Evolutionary conservation across 2,113 vertebrate genomes (phyloP), one percentile per base, ranked within the genome.

Genomic region (Oophaga pumilio): DNA sequence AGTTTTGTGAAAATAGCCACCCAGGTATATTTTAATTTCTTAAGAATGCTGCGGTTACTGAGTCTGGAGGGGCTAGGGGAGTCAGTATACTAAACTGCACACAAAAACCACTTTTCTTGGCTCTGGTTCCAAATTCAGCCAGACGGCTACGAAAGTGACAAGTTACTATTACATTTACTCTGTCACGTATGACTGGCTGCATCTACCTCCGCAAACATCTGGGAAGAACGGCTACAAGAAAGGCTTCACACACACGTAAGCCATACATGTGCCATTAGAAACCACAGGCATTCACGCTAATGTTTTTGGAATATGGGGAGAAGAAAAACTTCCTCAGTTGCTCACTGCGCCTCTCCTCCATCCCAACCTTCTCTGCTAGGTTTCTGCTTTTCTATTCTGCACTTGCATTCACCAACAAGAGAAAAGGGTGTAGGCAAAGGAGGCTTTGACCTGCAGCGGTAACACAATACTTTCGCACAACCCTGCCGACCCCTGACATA

Each of bases 401-500:
- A 93, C 93, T 93, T 1, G 89, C 94, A 95, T 96, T 96, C 95
- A 96, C 94, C 93, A 91, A 93, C 91, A 53, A 93, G 93, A 96
- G 94, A 95, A 96, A 95, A 92, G 93, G 93, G 91, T 92, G 93
- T 93, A 93, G 91, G 93, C 92, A 94, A 87, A 92, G 94, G 93
- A 95, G 93, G 94, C 93, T 95, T 94, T 96, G 96, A 96, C 95
- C 94, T 95, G 95, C 96, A 97, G 96, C 95, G 97, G 96, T 96
- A 95, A 95, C 95, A 93, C 94, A 96, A 96, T 95, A 94, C 95
- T 95, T 95, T 95, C 94, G 93, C 94, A 93, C 93, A 96, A 95
- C 95, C 94, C 94, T 95, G 94, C 93, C 93, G 93, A 97, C 95
- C 97, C 95, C 95, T 96, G 96, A 97, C 96, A 97, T 96, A 96